phyloP scores from a whole-genome alignment of 2,888 invertebrate genomes.

The Metalampra italica region DNA sequence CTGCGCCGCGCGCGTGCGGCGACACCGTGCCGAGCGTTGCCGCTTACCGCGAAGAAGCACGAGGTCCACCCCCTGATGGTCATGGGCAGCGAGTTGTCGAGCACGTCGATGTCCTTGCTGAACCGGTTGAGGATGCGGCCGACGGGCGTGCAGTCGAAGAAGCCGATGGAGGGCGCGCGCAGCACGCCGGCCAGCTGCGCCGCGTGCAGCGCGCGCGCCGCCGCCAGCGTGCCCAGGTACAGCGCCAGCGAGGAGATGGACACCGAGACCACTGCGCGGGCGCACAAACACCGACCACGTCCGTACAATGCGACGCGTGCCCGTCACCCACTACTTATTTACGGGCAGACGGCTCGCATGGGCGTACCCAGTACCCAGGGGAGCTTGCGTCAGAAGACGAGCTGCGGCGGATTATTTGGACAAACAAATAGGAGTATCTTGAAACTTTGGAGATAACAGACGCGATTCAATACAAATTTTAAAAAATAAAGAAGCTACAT shows the following conservation, averaged over 20 bases:
- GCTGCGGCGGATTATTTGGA: no score
- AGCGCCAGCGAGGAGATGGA: slow-evolving; percentile 82
- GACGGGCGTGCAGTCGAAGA: slow-evolving; percentile 89
- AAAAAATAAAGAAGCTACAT: no score
- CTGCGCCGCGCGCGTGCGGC: no score
- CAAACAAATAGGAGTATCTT: no score
- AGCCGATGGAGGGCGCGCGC: slow-evolving; percentile 82
- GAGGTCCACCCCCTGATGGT: slow-evolving; percentile 84
- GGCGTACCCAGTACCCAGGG: no score
- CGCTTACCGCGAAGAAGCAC: slow-evolving; percentile 82
- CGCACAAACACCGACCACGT: background rate
- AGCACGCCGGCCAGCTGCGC: slow-evolving; percentile 81
- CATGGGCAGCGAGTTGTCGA: slow-evolving; percentile 85
- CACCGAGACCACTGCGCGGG: slow-evolving; percentile 80
- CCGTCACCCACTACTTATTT: no score
- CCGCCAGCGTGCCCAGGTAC: slow-evolving; percentile 82
- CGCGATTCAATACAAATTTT: no score
- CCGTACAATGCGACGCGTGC: background rate
- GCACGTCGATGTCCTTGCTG: slow-evolving; percentile 85
- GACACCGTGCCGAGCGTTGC: slow-evolving; percentile 7
- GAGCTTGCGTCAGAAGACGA: no score
- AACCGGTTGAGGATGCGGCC: slow-evolving; percentile 89
- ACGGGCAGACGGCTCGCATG: no score
- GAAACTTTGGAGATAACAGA: no score
- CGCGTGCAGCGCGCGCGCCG: slow-evolving; percentile 81